These are phyloP conservation scores for Drosophila barbarae DNA, from an alignment of 2,888 invertebrate species.

Conservation along the genomic window DNA sequence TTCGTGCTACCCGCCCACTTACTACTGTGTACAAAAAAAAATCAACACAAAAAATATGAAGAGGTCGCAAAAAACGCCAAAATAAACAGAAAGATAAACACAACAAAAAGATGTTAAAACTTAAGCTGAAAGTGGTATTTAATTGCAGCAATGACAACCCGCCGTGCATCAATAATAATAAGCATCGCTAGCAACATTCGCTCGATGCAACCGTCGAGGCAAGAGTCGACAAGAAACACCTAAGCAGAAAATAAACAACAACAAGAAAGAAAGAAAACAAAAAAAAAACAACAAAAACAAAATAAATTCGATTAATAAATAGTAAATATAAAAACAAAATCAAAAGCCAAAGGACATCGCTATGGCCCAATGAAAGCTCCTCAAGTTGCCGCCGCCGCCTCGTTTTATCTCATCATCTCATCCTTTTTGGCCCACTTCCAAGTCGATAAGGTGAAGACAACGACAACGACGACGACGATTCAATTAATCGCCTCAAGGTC, in stretches of 20 bases:
- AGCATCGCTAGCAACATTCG: conserved; percentile 22
- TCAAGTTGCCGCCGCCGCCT: conserved; percentile 1
- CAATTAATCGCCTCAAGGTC: conserved; percentile 12
- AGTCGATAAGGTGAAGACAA: conserved; percentile 10
- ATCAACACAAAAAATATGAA: conserved; percentile 3
- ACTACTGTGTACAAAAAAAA: conserved; percentile 21
- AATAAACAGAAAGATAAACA: conserved; percentile 7
- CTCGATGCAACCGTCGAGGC: conserved; percentile 11
- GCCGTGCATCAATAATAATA: conserved; percentile 46
- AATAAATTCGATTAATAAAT: not conserved
- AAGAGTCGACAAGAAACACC: conserved; percentile 18
- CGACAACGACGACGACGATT: conserved; percentile 2
- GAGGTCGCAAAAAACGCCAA: conserved; percentile 13
- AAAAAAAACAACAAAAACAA: not conserved
- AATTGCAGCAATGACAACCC: conserved; percentile 52
- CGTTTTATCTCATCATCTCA: conserved; percentile 17
- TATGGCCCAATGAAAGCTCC: conserved; percentile 10
- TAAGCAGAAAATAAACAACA: conserved; percentile 8
- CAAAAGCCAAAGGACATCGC: conserved; percentile 3
- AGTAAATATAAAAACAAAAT: too few relatives aligned
- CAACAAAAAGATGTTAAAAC: conserved; percentile 21
- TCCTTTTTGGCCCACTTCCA: conserved; percentile 10
- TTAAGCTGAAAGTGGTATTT: conserved; percentile 52
- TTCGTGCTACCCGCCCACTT: conserved; percentile 7
- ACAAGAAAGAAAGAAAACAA: not conserved